Percentiles rank a stretch among this genome's conserved stretches.
These are phyloP conservation scores for Cottus gobio DNA, from an alignment of 2,113 vertebrate genomes.

Conservation along the genomic window DNA sequence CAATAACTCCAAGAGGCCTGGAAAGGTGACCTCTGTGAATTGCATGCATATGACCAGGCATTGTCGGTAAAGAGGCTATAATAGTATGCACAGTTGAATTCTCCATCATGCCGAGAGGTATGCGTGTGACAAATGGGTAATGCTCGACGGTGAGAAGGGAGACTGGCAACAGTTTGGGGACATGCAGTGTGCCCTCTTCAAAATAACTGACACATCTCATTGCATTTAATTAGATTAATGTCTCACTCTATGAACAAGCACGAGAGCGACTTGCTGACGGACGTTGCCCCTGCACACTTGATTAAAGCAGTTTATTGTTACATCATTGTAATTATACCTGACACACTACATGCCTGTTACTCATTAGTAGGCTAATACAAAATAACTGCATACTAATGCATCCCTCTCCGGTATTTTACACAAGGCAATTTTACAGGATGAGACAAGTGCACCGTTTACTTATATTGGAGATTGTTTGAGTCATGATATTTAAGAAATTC, in stretches of 20 bases:
- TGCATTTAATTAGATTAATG: conserved; percentile 66
- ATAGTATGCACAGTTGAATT: conserved; percentile 71
- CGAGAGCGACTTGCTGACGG: conserved; percentile 50
- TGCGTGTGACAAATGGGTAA: conserved; percentile 71
- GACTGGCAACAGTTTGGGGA: conserved; percentile 49
- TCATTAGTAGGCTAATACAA: conserved; percentile 38
- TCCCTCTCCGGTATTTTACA: neutral
- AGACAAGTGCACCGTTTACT: neutral
- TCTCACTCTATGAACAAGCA: conserved; percentile 48
- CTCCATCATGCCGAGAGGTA: conserved; percentile 64
- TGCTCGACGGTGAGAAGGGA: conserved; percentile 32
- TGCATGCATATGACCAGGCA: conserved; percentile 60
- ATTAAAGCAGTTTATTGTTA: conserved; percentile 63
- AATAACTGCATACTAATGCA: conserved; percentile 31
- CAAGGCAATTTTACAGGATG: neutral
- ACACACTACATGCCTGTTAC: conserved; percentile 42
- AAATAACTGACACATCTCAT: conserved; percentile 62
- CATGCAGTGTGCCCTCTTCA: conserved; percentile 26
- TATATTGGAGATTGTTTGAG: neutral
- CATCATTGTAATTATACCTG: conserved; percentile 46
- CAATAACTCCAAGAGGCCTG: conserved; percentile 77
- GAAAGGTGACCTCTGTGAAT: conserved; percentile 82
- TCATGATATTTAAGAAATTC: neutral
- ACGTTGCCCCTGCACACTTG: conserved; percentile 47
- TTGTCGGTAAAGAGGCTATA: conserved; percentile 71